A percentile compares a stretch with the other conserved stretches of the same genome.
These are phyloP conservation scores for Actinernus sp. DNA, from an alignment of 92 coral and sea anemone species.

Conservation along the genomic window DNA sequence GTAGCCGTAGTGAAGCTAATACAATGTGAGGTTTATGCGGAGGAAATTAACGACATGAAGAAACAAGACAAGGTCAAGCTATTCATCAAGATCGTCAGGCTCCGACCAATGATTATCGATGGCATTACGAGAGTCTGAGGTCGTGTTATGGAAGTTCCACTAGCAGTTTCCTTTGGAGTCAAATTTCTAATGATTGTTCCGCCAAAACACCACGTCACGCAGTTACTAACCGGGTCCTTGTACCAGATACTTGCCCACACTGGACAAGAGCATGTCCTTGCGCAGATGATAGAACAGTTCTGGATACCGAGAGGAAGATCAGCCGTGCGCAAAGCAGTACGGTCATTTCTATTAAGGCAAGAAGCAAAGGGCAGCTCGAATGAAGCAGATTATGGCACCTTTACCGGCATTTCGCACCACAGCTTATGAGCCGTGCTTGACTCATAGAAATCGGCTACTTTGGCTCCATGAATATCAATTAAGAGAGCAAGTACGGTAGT, in stretches of 20 bases:
- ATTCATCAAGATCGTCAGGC: constrained; percentile 4
- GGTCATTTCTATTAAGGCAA: background rate
- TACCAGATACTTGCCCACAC: too few species aligned
- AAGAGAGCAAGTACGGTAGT: background rate
- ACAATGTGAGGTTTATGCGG: constrained; percentile 6
- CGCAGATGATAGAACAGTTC: too few species aligned
- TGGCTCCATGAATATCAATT: constrained; percentile 3
- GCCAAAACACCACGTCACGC: too few species aligned
- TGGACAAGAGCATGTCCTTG: too few species aligned
- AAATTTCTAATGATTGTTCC: too few species aligned
- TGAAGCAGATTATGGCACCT: too few species aligned
- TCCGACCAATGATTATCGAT: background rate
- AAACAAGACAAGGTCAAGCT: background rate
- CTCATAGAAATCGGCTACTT: constrained; percentile 7
- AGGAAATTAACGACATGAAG: constrained; percentile 9
- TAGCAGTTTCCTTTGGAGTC: background rate
- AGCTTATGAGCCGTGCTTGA: constrained; percentile 11
- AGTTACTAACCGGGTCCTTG: background rate
- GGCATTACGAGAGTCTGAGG: constrained; percentile 1
- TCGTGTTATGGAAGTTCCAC: background rate
- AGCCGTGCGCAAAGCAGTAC: constrained; percentile 5
- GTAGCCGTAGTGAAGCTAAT: constrained; percentile 3
- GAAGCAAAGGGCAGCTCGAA: too few species aligned
- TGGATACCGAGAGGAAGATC: too few species aligned
- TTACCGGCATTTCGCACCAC: constrained; percentile 5